Conservation (phyloP, 2,113 vertebrate genomes). For the Speoplatyrhinus poulsoni region DNA sequence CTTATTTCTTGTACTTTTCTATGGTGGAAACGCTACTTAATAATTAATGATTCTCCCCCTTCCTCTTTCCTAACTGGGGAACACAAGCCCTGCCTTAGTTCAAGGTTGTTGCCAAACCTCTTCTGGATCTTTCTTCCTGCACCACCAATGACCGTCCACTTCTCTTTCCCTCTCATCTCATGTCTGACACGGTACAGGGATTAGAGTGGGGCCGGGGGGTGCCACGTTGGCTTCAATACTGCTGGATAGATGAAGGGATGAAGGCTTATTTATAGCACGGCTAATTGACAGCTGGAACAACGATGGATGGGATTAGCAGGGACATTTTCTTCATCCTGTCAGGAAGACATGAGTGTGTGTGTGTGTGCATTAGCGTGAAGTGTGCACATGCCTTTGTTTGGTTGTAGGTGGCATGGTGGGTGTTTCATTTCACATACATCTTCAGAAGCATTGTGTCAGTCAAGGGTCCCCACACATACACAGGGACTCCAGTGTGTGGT, state of each 20-base stretch:
- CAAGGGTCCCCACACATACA: no score
- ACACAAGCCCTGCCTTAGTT: no score
- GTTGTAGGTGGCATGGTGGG: not conserved
- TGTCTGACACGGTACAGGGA: no score
- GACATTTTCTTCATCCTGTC: conserved; percentile 16
- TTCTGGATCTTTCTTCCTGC: no score
- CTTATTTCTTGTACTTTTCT: conserved; percentile 32
- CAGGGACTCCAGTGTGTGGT: not conserved
- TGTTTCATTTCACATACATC: not conserved
- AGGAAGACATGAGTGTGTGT: not conserved
- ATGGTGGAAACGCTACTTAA: conserved; percentile 62
- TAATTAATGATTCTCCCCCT: conserved; percentile 50
- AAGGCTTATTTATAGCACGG: conserved; percentile 34
- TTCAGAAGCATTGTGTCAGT: no score
- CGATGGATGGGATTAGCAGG: conserved; percentile 17
- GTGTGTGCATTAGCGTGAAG: not conserved
- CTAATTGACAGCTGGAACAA: conserved; percentile 26
- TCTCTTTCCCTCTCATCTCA: no score
- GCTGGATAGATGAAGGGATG: conserved; percentile 20
- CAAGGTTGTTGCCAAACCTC: no score
- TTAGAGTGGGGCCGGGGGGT: no score
- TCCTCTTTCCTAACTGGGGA: not conserved
- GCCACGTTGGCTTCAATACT: conserved; percentile 10
- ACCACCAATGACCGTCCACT: no score
- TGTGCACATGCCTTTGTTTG: not conserved